phyloP scores from a whole-genome alignment of 1,140 invertebrate genomes.

The Zophobas atratus region DNA sequence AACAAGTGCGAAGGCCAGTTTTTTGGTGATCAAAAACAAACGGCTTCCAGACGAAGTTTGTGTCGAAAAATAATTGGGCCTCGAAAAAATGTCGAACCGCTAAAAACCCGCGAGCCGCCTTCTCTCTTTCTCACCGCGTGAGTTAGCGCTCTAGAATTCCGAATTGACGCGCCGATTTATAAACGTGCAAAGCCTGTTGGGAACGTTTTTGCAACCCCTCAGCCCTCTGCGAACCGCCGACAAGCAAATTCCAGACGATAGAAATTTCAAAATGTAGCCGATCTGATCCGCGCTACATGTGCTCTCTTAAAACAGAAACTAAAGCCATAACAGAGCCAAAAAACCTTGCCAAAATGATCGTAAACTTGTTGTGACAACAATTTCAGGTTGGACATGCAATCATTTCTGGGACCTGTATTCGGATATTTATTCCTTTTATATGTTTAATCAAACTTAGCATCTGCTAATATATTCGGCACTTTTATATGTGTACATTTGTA shows the following conservation, averaged over 20 bases:
- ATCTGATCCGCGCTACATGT: not conserved
- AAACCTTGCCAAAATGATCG: no score
- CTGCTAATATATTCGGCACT: no score
- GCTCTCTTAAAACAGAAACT: no score
- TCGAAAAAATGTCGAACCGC: conserved; percentile 59
- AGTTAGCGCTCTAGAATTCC: conserved; percentile 64
- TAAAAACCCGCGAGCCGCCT: conserved; percentile 57
- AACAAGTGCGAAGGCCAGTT: conserved; percentile 61
- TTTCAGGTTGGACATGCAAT: no score
- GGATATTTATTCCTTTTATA: no score
- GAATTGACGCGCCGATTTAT: conserved; percentile 62
- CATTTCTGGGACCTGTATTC: no score
- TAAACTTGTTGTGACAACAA: no score
- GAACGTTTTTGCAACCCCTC: conserved; percentile 52
- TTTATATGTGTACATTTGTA: no score
- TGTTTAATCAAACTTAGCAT: no score
- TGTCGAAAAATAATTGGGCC: conserved; percentile 63
- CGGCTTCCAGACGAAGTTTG: conserved; percentile 59
- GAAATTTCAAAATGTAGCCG: conserved; percentile 4
- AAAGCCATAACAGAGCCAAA: no score
- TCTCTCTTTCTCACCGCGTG: conserved; percentile 53
- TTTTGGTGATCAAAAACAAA: conserved; percentile 60
- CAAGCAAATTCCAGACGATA: conserved; percentile 15
- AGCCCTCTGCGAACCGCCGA: conserved; percentile 11
- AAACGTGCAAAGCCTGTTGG: conserved; percentile 56